Base-by-base conservation (phyloP, 2,113 vertebrate species). In the Crypturellus undulatus region DNA sequence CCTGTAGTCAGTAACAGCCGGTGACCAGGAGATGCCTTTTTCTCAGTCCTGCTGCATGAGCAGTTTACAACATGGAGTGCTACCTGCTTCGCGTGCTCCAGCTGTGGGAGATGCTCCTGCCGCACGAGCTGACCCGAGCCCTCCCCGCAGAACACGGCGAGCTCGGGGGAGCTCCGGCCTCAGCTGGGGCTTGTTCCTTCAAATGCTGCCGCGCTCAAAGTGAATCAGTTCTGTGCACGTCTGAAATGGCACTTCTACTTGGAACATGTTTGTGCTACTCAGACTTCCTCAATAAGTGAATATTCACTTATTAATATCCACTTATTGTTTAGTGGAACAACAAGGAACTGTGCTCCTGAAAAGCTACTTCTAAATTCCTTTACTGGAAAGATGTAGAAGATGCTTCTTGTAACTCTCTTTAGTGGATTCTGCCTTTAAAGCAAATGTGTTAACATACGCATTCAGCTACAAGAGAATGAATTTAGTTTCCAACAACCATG, bases 1-100 rank as follows among this genome's bases (percentile, higher is more conserved):
- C 97, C 96, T 96, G 87, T 97, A 98, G 98, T 95, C 10, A 51
- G 97, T 68, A 98, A 97, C 98, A 98, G 98, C 98, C 98, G 97
- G 98, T 96, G 97, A 96, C 97, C 97, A 97, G 96, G 97, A 97
- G 70, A 89, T 94, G 96, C 96, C 96, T 98, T 76, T 97, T 79
- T 89, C 96, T 90, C 93, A 85, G 96, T 97, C 97, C 97, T 98
- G 98, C 98, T 98, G 97, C 95, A 96, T 94, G 97, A 97, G 98
- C 97, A 97, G 71, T 98, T 98, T 98, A 87, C 89, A 94, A 72
- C 91, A 36, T 56, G 77, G 96, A 95, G 93, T 0, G 2, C 81
- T 96, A 78, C 94, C 96, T 87, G 73, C 94, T 94, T 94, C 0
- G 84, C 95, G 95, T 73, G 93, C 83, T 96, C 93, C 83, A 89